Conservation (phyloP, 2,888 invertebrate species). For the Agrilus biguttatus region DNA sequence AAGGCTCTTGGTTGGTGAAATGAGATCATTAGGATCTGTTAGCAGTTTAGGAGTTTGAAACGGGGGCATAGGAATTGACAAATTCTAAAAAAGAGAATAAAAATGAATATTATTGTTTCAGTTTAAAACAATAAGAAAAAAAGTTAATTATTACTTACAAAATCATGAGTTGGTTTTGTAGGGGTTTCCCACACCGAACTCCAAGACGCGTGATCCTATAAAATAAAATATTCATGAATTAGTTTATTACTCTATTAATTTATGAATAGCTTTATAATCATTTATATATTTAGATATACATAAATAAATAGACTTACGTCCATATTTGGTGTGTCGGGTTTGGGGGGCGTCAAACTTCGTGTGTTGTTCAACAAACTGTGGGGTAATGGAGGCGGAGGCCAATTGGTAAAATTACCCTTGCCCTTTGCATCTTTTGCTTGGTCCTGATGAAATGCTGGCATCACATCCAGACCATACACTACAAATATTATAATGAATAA, state of each 20-base stretch:
- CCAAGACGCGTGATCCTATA: conserved; percentile 13
- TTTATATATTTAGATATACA: too few species aligned
- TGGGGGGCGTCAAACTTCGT: conserved; percentile 25
- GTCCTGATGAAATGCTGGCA: conserved; percentile 13
- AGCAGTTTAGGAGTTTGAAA: conserved; percentile 23
- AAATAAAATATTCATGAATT: conserved; percentile 1
- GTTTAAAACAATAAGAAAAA: background rate
- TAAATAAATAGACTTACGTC: conserved; percentile 20
- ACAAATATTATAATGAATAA: background rate
- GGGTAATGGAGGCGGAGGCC: conserved; percentile 17
- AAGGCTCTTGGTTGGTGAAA: conserved; percentile 25
- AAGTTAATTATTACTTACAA: conserved; percentile 5
- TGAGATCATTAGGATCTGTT: conserved; percentile 20
- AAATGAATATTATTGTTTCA: background rate
- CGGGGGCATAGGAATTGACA: conserved; percentile 25
- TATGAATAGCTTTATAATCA: too few species aligned
- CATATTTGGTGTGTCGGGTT: conserved; percentile 33
- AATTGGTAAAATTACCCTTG: conserved; percentile 5
- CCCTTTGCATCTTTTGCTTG: background rate
- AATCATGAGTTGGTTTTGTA: conserved; percentile 7
- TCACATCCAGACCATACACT: conserved; percentile 22
- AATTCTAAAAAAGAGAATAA: conserved; percentile 14
- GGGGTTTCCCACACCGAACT: conserved; percentile 10
- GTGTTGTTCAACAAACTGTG: conserved; percentile 7
- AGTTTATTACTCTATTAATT: too few species aligned